Base-by-base conservation (phyloP, 92 coral and sea anemone species). In the Epizoanthus ramosus region DNA sequence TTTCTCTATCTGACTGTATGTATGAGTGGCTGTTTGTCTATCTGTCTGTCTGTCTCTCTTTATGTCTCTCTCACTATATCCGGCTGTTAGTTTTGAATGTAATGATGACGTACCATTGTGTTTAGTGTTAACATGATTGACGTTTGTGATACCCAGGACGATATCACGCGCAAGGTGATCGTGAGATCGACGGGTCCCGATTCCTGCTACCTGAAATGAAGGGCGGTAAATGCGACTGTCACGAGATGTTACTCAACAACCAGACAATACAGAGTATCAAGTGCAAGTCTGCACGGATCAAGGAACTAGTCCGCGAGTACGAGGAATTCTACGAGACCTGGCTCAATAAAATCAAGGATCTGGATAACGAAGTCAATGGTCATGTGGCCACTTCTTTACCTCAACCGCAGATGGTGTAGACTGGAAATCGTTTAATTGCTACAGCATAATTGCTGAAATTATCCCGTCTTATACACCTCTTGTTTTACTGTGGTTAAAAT, bases 241-340 rank as follows among this genome's bases (percentile, higher is more conserved):
- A 93, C 54, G 98, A 93, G 59, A 91, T 93, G 95, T 83, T 93
- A 33, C 81, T 93, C 53, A 89, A 85, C 70, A 91, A 91, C 61
- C 93, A 93, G 84, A 93, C 98, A 13, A 85, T 93, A 24, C 98
- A 90, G 71, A 91, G 83, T 68, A 94, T 97, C 84, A 92, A 97
- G 74, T 85, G 84, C 66, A 90, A 90, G 87, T 92, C 98, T 3
- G 33, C 80, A 4, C 83, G 85, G 56, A 92, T 97, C 80, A 91
- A 88, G 77, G 92, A 97, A 70, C 97, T 97, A 54, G 89, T 97
- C 69, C 89, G 85, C 39, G 99, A 97, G 77, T 97, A 88, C 45
- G 98, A 97, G 52, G 99, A 92, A 58, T 97, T 92, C 75, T 97
- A 94, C 63, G 99, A 97, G 70, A 87, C 33, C 45, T 97, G 99